phyloP scores from a whole-genome alignment of 2,797 vertebrate genomes.

The Lepidocolaptes lacrymiger region DNA sequence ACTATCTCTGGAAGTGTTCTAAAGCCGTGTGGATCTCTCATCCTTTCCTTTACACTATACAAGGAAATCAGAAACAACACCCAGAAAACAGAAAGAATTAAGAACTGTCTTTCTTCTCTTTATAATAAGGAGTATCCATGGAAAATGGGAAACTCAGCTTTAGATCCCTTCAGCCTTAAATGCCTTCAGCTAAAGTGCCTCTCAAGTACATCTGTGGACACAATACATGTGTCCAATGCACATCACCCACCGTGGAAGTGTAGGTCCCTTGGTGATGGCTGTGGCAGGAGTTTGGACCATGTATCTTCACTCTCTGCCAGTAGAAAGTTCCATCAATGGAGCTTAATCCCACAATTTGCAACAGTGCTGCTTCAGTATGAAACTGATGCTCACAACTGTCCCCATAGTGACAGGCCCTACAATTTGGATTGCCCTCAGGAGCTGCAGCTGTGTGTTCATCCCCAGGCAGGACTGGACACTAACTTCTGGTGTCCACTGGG shows the following conservation, averaged over 20 bases:
- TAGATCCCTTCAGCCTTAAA: background rate
- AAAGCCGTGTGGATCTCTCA: background rate
- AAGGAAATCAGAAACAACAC: background rate
- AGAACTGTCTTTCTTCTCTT: background rate
- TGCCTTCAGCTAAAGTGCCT: background rate
- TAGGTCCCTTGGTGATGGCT: background rate
- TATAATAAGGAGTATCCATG: background rate
- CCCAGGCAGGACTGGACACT: accelerated
- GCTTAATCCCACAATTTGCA: background rate
- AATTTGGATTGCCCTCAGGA: background rate
- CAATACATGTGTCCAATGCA: accelerated
- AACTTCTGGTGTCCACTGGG: background rate
- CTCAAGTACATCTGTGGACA: too few species aligned
- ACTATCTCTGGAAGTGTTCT: background rate
- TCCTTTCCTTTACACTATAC: background rate
- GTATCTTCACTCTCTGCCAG: background rate
- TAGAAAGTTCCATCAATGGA: background rate
- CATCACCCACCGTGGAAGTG: background rate
- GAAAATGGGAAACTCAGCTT: background rate
- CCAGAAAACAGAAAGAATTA: background rate
- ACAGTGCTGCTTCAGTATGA: background rate
- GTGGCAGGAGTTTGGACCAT: background rate
- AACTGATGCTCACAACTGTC: background rate
- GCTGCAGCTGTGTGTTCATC: background rate
- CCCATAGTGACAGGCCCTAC: background rate